A percentile compares a stretch with the other conserved stretches of the same genome.
Conservation (phyloP, 2,797 vertebrate species). For the Falco berigora region DNA sequence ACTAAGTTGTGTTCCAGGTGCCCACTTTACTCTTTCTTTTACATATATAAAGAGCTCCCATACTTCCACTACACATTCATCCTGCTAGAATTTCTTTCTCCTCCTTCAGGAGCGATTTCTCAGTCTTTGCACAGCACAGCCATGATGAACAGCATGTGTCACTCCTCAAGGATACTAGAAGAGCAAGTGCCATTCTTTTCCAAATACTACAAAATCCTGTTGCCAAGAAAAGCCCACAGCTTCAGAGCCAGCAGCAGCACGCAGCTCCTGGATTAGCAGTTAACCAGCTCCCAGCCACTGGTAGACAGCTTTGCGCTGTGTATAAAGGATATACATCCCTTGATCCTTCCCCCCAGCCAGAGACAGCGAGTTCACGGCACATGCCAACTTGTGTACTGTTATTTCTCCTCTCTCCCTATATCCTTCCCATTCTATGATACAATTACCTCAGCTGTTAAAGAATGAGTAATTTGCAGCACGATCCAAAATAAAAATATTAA, state of each 20-base stretch:
- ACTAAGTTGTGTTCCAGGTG: background rate
- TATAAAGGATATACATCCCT: background rate
- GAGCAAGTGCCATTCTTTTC: background rate
- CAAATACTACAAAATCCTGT: background rate
- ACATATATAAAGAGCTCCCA: background rate
- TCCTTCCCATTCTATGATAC: background rate
- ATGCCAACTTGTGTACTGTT: background rate
- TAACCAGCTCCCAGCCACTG: background rate
- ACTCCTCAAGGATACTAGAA: slow-evolving; percentile 6
- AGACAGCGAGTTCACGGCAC: background rate
- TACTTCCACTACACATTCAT: background rate
- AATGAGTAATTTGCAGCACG: background rate
- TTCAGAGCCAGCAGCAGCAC: background rate
- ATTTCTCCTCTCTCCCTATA: background rate
- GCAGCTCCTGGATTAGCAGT: background rate
- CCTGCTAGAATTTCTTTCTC: background rate
- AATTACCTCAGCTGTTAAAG: background rate
- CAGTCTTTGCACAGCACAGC: background rate
- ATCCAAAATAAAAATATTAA: background rate
- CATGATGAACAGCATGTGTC: background rate
- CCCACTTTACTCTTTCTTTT: background rate
- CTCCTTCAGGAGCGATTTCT: background rate
- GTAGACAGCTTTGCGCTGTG: background rate
- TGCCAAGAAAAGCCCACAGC: slow-evolving; percentile 16
- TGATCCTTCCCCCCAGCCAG: background rate